Percentiles rank a stretch among this genome's conserved stretches.
phyloP scores from a whole-genome alignment of 2,888 invertebrate species.

The Cylindroiulus punctatus region DNA sequence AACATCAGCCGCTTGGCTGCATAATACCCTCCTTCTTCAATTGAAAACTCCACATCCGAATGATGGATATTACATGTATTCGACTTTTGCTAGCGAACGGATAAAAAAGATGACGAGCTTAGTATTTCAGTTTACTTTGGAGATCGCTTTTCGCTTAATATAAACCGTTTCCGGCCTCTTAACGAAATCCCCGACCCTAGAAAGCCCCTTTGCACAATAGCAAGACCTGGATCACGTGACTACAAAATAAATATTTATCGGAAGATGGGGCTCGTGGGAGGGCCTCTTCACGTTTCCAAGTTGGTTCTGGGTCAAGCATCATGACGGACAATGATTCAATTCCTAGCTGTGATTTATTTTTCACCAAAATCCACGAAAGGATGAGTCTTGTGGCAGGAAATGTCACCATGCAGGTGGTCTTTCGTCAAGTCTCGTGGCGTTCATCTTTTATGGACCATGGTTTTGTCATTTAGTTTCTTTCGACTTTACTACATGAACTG shows the following conservation, averaged over 20 bases:
- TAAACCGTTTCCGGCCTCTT: slow-evolving; percentile 35
- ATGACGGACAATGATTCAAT: background rate
- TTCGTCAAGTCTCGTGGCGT: too few relatives aligned
- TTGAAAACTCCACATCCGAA: background rate
- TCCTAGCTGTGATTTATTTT: background rate
- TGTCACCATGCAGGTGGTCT: background rate
- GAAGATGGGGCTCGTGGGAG: background rate
- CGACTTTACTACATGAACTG: too few relatives aligned
- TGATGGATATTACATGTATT: slow-evolving; percentile 30
- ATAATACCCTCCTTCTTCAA: background rate
- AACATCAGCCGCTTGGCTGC: background rate
- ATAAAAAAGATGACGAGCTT: background rate
- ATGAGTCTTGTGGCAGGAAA: background rate
- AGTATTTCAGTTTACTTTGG: slow-evolving; percentile 7
- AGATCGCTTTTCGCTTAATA: slow-evolving; percentile 28
- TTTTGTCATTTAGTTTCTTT: too few relatives aligned
- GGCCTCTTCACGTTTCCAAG: background rate
- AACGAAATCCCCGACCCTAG: background rate
- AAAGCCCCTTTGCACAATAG: background rate
- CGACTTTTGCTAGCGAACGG: background rate
- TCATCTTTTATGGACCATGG: too few relatives aligned
- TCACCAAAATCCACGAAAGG: background rate
- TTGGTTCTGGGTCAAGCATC: background rate
- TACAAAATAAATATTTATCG: background rate
- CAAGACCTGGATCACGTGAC: background rate